These are phyloP conservation scores for Poliocrania exsul DNA, from an alignment of 2,797 vertebrate species.

Conservation along the genomic window DNA sequence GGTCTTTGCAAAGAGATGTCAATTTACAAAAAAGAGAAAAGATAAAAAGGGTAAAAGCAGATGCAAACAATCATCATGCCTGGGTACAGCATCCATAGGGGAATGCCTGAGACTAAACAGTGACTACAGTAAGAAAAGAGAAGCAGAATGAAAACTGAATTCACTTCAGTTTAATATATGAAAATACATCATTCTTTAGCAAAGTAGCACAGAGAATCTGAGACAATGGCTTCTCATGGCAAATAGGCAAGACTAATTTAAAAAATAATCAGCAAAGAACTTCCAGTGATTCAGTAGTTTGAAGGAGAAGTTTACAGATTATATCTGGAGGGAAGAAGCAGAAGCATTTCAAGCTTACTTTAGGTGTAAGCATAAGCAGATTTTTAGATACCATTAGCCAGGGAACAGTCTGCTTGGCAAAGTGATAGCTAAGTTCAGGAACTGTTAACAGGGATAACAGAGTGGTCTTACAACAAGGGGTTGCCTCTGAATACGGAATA, in stretches of 20 bases:
- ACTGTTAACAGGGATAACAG: not conserved
- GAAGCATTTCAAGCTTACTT: constrained; percentile 11
- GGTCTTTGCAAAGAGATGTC: not conserved
- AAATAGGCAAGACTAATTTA: not conserved
- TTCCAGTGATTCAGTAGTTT: not conserved
- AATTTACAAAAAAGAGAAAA: not conserved
- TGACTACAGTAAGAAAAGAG: not conserved
- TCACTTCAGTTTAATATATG: not conserved
- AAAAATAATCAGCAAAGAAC: not conserved
- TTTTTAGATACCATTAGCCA: not conserved
- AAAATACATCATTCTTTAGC: not conserved
- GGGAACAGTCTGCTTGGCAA: not conserved
- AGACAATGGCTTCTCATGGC: not conserved
- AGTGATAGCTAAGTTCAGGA: not conserved
- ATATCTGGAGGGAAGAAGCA: not conserved
- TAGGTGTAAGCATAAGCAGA: not conserved
- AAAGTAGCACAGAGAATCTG: not conserved
- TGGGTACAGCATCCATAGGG: not conserved
- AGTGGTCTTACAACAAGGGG: not conserved
- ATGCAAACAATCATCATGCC: not conserved
- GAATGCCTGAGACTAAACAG: not conserved
- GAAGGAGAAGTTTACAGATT: not conserved
- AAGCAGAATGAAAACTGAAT: not conserved
- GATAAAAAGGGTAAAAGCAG: not conserved
- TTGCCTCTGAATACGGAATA: not conserved